Base-by-base conservation (phyloP, 1,140 invertebrate species). In the Drosophila repletoides region DNA sequence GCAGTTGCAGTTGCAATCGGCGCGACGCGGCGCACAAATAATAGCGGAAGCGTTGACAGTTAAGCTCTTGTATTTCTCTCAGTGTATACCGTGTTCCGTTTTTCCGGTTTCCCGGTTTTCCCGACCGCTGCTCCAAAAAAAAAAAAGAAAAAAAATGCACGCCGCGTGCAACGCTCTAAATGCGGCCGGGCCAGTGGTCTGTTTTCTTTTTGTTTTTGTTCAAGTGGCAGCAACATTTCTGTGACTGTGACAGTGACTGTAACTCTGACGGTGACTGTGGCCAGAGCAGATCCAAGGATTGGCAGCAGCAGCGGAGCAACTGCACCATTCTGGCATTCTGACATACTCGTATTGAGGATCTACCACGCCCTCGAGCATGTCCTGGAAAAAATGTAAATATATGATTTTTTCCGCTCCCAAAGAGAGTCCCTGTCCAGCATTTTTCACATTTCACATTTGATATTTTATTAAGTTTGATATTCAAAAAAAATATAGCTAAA, bases 311-410 rank as follows among this genome's bases (percentile, higher is more conserved):
- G 49, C 28, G 31, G 33, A 38, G 26, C 52, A 38, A 19, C 41
- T 36, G n/a, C 41, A 51, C 41, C 34, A 34, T n/a, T n/a, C n/a
- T n/a, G n/a, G n/a, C n/a, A n/a, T n/a, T n/a, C n/a, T n/a, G n/a
- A n/a, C n/a, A n/a, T n/a, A n/a, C n/a, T n/a, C n/a, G n/a, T n/a
- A n/a, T n/a, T n/a, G n/a, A 46, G 55, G 45, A 79, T 89, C 26
- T 70, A 61, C 29, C 52, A 72, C 45, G 77, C 81, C 52, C 68
- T 76, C 49, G 69, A 70, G 70, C 45, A 74, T 80, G 75, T 84
- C 43, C 61, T 80, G 38, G 60, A 72, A 31, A 89, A 84, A 76
- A 88, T 89, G 87, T 89, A 89, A 89, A 59, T 74, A 72, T 59
- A 21, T 10, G 2, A 22, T 22, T 9, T 28, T 22, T n/a, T n/a